Evolutionary conservation across 2,797 vertebrate genomes (phyloP).

Genomic region (Hoplostethus mediterraneus): DNA sequence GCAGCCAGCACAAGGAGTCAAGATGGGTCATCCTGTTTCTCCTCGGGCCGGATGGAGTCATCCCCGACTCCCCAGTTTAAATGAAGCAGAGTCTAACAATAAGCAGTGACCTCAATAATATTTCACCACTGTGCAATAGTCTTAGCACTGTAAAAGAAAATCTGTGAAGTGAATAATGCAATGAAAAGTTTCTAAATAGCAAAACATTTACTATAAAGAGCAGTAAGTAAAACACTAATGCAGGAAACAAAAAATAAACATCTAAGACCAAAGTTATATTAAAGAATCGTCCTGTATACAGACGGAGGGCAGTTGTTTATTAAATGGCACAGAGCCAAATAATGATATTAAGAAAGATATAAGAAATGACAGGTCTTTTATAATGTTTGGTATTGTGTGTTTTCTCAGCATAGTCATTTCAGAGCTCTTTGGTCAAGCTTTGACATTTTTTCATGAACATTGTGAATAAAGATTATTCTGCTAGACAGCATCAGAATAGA

Average conservation of each 20-base stretch:
- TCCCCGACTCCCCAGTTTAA: conserved; percentile 43
- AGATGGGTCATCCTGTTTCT: conserved; percentile 55
- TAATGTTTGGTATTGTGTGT: conserved; percentile 1
- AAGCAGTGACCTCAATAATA: conserved; percentile 61
- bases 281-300: neutral
- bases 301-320: neutral
- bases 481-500: conserved; percentile 64
- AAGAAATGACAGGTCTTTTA: conserved; percentile 8
- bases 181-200: too few species aligned
- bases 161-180: too few species aligned
- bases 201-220: too few species aligned
- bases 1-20: conserved; percentile 51
- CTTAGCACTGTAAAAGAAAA: too few species aligned
- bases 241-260: too few species aligned
- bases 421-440: conserved; percentile 41
- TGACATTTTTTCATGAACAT: conserved; percentile 51
- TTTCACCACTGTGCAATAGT: conserved; percentile 11
- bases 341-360: neutral
- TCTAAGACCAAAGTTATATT: too few species aligned
- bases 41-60: conserved; percentile 64
- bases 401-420: conserved; percentile 24
- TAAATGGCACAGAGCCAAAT: conserved; percentile 11
- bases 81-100: conserved; percentile 51
- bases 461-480: conserved; percentile 71
- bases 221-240: too few species aligned